Conservation (phyloP, 1,140 invertebrate species). For the Ceratina australensis region DNA sequence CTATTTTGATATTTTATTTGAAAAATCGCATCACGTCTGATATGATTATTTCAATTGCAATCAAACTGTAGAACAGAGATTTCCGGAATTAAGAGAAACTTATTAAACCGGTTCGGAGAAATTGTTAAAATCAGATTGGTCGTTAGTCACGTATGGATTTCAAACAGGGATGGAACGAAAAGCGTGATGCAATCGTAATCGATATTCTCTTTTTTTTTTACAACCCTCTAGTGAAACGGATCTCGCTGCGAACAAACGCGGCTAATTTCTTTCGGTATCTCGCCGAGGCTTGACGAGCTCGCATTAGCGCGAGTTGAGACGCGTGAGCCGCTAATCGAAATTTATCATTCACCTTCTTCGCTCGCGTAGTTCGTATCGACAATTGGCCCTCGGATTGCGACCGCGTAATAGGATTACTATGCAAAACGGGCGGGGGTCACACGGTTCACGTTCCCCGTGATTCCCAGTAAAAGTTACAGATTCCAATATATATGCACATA, state of each 20-base stretch:
- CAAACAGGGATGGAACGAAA: slow-evolving; percentile 36
- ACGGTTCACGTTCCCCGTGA: too few relatives aligned
- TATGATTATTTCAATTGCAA: too few relatives aligned
- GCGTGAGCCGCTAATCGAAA: neutral
- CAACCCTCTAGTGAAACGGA: too few relatives aligned
- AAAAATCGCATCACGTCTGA: too few relatives aligned
- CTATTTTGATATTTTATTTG: too few relatives aligned
- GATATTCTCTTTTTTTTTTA: neutral
- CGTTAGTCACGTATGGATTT: slow-evolving; percentile 47
- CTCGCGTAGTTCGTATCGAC: neutral
- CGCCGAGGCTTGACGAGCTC: neutral
- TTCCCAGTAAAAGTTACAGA: slow-evolving; percentile 1
- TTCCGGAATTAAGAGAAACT: too few relatives aligned
- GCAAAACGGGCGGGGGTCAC: too few relatives aligned
- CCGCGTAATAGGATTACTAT: slow-evolving; percentile 10
- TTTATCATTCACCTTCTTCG: neutral
- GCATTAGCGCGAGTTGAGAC: too few relatives aligned
- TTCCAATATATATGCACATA: neutral
- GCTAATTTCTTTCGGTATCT: neutral
- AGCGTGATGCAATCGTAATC: neutral
- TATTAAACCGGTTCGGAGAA: slow-evolving; percentile 3
- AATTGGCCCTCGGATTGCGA: neutral
- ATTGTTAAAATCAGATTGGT: slow-evolving; percentile 37
- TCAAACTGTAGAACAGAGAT: too few relatives aligned
- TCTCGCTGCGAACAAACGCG: neutral